A percentile compares a stretch with the other conserved stretches of the same genome.
phyloP scores from a whole-genome alignment of 2,113 vertebrate species.

The Penelope pileata region DNA sequence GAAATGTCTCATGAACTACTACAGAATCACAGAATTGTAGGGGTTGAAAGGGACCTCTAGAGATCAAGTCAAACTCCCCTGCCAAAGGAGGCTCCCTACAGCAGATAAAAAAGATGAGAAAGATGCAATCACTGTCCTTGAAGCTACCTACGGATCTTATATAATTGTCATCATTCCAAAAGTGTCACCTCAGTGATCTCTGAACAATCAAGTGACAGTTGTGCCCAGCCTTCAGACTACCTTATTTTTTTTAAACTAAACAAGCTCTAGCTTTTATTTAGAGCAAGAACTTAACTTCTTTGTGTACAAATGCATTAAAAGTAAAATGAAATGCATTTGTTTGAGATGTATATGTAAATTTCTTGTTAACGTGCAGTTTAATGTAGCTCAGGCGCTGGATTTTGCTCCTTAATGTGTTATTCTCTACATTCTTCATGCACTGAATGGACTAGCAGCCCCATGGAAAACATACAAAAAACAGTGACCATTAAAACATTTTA shows the following conservation, averaged over 20 bases:
- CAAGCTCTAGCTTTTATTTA: not conserved
- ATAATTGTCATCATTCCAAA: not conserved
- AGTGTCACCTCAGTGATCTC: not conserved
- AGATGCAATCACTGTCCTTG: not conserved
- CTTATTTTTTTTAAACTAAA: not conserved
- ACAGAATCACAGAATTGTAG: constrained; percentile 7
- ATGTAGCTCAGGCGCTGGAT: not conserved
- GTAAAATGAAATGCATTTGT: not conserved
- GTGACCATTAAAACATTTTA: not conserved
- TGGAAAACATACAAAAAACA: not conserved
- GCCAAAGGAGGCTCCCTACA: no score
- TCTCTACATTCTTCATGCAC: not conserved
- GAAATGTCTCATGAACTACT: not conserved
- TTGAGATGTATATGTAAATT: not conserved
- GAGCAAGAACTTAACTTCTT: not conserved
- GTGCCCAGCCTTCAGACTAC: not conserved
- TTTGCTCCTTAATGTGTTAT: not conserved
- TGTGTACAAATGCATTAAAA: not conserved
- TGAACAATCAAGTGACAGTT: not conserved
- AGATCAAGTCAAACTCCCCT: no score
- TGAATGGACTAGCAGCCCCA: not conserved
- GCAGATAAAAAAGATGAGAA: no score
- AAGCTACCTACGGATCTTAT: not conserved
- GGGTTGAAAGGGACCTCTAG: no score
- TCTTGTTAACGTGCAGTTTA: not conserved